phyloP scores from a whole-genome alignment of 2,888 invertebrate species.

The Limnephilus rhombicus region DNA sequence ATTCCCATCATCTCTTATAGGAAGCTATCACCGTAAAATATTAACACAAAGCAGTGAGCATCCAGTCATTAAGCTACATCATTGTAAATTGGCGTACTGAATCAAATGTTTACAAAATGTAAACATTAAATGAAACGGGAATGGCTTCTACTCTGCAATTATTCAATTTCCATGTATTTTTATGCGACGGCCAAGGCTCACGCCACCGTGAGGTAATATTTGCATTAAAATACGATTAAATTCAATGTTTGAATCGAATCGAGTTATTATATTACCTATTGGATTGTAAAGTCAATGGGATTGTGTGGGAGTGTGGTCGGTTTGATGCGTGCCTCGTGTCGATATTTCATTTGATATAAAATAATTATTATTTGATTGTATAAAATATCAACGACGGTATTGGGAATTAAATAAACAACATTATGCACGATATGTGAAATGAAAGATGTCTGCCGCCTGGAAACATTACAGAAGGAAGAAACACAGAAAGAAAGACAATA shows the following conservation, averaged over 20 bases:
- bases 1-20: neutral
- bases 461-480: too few species aligned
- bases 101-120: neutral
- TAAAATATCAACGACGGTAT: neutral
- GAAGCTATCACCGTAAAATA: neutral
- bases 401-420: too few species aligned
- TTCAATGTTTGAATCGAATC: neutral
- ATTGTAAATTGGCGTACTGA: neutral
- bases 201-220: neutral
- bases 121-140: neutral
- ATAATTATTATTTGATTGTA: neutral
- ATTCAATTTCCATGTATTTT: neutral
- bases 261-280: neutral
- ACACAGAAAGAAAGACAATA: too few species aligned
- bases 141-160: neutral
- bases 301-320: neutral
- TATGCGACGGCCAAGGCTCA: neutral
- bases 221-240: neutral
- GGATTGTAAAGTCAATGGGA: neutral
- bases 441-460: too few species aligned
- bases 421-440: too few species aligned
- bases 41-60: neutral
- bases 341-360: neutral
- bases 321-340: neutral
- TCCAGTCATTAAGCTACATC: neutral